A percentile compares a stretch with the other conserved stretches of the same genome.
Evolutionary conservation across 2,888 invertebrate genomes (phyloP).

Genomic region (Melieria picta): DNA sequence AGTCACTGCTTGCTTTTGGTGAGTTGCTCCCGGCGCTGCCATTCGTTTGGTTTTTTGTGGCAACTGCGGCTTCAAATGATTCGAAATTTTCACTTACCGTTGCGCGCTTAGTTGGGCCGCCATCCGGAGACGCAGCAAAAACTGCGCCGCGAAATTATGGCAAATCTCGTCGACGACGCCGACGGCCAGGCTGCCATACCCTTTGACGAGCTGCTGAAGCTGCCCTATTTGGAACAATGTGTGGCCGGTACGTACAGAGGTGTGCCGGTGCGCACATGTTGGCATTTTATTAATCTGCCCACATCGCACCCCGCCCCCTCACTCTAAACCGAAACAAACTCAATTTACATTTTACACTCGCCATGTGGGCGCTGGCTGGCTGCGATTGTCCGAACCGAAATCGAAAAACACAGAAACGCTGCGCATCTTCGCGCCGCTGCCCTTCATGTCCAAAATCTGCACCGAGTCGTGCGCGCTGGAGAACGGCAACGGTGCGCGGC

Average conservation of each 20-base stretch:
- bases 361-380: slow-evolving; percentile 23
- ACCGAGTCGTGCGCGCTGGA: slow-evolving; percentile 42
- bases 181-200: slow-evolving; percentile 40
- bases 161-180: slow-evolving; percentile 33
- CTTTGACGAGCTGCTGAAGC: slow-evolving; percentile 48
- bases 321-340: no score
- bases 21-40: slow-evolving; percentile 28
- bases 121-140: slow-evolving; percentile 50
- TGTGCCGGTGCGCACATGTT: no score
- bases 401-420: slow-evolving; percentile 31
- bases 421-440: slow-evolving; percentile 49
- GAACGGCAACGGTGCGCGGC: slow-evolving; percentile 41
- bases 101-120: slow-evolving; percentile 46
- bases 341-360: not conserved
- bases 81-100: not conserved
- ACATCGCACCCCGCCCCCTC: no score
- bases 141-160: slow-evolving; percentile 51
- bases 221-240: slow-evolving; percentile 57
- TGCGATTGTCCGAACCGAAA: slow-evolving; percentile 39
- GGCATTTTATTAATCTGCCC: no score
- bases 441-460: slow-evolving; percentile 47
- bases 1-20: slow-evolving; percentile 54
- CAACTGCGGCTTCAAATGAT: not conserved
- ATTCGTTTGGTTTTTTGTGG: not conserved
- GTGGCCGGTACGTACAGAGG: slow-evolving; percentile 45